Conservation (phyloP, 1,140 invertebrate genomes). For the Drosophila kepulauana region DNA sequence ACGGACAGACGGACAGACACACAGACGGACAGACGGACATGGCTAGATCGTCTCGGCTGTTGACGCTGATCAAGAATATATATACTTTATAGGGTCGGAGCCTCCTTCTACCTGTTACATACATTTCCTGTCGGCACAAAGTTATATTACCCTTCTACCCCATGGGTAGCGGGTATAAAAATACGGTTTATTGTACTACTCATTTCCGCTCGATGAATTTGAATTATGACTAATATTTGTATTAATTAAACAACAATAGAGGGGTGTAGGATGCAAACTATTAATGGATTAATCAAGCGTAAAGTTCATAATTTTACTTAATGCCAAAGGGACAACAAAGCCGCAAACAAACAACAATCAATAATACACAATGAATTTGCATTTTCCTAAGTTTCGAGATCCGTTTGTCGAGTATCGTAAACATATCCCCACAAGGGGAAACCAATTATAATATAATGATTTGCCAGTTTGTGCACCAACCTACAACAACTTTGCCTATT, state of each 20-base stretch:
- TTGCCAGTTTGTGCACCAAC: conserved; percentile 14
- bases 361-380: conserved; percentile 47
- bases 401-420: conserved; percentile 15
- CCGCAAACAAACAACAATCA: conserved; percentile 36
- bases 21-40: no score
- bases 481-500: conserved; percentile 4
- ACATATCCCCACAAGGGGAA: conserved; percentile 21
- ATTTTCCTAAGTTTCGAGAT: conserved; percentile 25
- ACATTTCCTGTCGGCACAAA: no score
- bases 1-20: no score
- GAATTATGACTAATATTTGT: conserved; percentile 50
- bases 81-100: no score
- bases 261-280: conserved; percentile 22
- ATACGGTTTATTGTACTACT: conserved; percentile 10
- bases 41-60: no score
- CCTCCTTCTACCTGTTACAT: no score
- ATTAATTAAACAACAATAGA: conserved; percentile 17
- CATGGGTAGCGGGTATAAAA: no score
- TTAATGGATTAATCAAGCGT: conserved; percentile 73
- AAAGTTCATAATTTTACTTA: conserved; percentile 43
- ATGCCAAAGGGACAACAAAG: conserved; percentile 41
- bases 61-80: no score
- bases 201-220: conserved; percentile 71
- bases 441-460: conserved; percentile 51
- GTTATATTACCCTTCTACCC: no score